phyloP scores from a whole-genome alignment of 1,140 invertebrate genomes.

The Drosophila auraria region DNA sequence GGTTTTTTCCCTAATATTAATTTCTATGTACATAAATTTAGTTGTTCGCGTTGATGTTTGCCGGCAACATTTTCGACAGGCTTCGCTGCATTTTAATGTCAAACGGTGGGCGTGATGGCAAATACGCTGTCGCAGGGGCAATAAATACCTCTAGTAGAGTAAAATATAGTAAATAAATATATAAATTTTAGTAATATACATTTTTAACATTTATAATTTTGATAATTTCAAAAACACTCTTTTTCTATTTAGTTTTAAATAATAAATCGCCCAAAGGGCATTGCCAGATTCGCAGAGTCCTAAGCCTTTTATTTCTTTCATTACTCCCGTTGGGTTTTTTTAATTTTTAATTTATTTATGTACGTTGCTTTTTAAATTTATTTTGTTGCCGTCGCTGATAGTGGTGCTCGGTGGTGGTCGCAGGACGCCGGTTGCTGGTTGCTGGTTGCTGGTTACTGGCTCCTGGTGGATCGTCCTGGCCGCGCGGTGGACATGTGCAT shows the following conservation, averaged over 20 bases:
- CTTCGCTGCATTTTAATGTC: slow-evolving; percentile 67
- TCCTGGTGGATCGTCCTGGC: slow-evolving; percentile 53
- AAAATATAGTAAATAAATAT: too few species aligned
- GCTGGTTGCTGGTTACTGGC: background rate
- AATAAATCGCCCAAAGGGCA: slow-evolving; percentile 17
- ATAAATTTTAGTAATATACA: background rate
- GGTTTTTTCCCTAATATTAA: slow-evolving; percentile 65
- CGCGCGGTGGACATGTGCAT: slow-evolving; percentile 70
- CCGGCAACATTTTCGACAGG: slow-evolving; percentile 64
- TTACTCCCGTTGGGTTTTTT: slow-evolving; percentile 54
- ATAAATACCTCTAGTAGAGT: background rate
- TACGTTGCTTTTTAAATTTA: slow-evolving; percentile 57
- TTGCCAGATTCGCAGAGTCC: background rate
- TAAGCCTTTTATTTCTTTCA: slow-evolving; percentile 27
- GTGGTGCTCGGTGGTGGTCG: slow-evolving; percentile 18
- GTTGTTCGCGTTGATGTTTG: slow-evolving; percentile 56
- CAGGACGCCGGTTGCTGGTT: background rate
- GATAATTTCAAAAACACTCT: too few species aligned
- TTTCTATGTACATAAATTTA: slow-evolving; percentile 82
- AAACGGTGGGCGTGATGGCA: slow-evolving; percentile 6
- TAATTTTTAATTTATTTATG: slow-evolving; percentile 75
- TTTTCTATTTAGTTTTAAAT: background rate
- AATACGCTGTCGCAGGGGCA: background rate
- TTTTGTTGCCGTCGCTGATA: slow-evolving; percentile 49
- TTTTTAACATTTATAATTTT: background rate